These are phyloP conservation scores for Penaeus indicus DNA, from an alignment of 1,140 invertebrate species.

Conservation along the genomic window DNA sequence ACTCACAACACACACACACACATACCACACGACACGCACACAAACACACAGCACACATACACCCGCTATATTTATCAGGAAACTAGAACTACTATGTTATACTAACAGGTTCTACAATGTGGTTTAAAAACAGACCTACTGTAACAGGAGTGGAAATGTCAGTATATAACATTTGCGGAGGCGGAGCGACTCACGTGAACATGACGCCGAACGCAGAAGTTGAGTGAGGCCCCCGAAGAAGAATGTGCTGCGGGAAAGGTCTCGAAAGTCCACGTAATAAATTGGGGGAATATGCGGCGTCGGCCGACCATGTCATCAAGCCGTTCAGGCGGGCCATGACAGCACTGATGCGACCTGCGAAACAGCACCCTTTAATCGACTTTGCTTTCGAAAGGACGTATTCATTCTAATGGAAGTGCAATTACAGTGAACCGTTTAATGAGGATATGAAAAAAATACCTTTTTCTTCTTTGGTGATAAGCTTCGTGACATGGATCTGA, in stretches of 20 bases:
- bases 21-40: too few species aligned
- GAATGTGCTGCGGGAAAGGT: slow-evolving; percentile 52
- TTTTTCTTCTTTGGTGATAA: slow-evolving; percentile 54
- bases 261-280: slow-evolving; percentile 46
- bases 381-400: neutral
- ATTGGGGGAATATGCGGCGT: slow-evolving; percentile 52
- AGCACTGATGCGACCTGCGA: slow-evolving; percentile 43
- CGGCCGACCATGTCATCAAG: slow-evolving; percentile 57
- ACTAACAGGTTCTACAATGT: too few species aligned
- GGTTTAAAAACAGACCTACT: too few species aligned
- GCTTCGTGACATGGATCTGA: slow-evolving; percentile 61
- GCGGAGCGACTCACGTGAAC: slow-evolving; percentile 40
- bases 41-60: too few species aligned
- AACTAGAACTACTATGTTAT: too few species aligned
- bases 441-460: slow-evolving; percentile 12
- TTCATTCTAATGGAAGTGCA: neutral
- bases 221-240: slow-evolving; percentile 51
- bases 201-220: slow-evolving; percentile 40
- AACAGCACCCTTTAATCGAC: neutral
- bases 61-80: too few species aligned
- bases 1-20: too few species aligned
- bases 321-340: slow-evolving; percentile 55
- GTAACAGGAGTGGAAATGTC: too few species aligned
- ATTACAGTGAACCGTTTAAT: neutral
- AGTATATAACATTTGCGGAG: too few species aligned